Evolutionary conservation across 2,888 invertebrate genomes (phyloP).

Genomic region (Caenorhabditis afra): DNA sequence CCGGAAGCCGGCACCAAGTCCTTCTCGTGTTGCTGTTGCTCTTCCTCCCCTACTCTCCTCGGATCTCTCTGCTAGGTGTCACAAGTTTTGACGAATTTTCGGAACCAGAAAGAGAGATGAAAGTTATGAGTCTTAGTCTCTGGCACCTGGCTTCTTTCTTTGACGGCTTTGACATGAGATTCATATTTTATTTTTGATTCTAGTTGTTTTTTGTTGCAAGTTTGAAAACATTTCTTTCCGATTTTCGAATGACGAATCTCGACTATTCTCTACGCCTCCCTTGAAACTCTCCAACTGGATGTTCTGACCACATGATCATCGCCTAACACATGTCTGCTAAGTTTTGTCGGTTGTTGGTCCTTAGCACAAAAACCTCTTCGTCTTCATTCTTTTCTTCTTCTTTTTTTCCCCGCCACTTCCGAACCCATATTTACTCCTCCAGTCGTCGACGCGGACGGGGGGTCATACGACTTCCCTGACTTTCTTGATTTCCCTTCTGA

Average conservation of each 20-base stretch:
- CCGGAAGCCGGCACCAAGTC: slow-evolving; percentile 31
- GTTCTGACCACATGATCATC: slow-evolving; percentile 45
- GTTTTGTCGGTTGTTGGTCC: slow-evolving; percentile 33
- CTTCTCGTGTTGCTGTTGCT: slow-evolving; percentile 18
- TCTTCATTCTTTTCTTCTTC: slow-evolving; percentile 3
- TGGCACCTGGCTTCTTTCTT: neutral
- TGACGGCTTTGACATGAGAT: neutral
- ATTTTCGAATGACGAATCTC: neutral
- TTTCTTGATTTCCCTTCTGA: slow-evolving; percentile 18
- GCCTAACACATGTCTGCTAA: slow-evolving; percentile 38
- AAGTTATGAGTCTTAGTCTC: too few relatives aligned
- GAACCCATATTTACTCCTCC: slow-evolving; percentile 40
- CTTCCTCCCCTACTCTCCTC: neutral
- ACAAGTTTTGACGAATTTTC: slow-evolving; percentile 48
- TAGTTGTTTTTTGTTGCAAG: too few relatives aligned
- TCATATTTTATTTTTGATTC: too few relatives aligned
- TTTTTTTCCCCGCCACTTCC: slow-evolving; percentile 44
- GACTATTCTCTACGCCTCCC: neutral
- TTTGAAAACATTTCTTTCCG: too few relatives aligned
- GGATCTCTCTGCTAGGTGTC: slow-evolving; percentile 26
- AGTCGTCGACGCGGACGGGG: neutral
- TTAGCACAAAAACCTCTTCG: slow-evolving; percentile 5
- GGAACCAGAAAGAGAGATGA: slow-evolving; percentile 4
- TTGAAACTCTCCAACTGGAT: slow-evolving; percentile 21
- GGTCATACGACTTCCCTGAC: slow-evolving; percentile 34